phyloP scores from a whole-genome alignment of 2,113 vertebrate species.

The Callospermophilus lateralis region DNA sequence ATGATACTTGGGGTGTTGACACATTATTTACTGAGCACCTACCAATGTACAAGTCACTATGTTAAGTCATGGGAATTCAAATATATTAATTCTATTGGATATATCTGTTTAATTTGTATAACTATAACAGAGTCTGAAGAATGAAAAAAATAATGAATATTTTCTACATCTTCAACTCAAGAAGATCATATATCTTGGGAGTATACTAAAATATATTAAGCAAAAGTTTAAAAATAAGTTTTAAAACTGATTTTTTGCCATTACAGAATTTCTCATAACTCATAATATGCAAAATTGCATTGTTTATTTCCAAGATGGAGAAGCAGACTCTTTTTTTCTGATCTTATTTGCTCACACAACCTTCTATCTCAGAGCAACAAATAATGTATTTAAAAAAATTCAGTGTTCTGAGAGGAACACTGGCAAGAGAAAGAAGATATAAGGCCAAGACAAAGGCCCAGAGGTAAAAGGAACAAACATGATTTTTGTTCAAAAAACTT shows the following conservation, averaged over 20 bases:
- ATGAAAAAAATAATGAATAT: background rate
- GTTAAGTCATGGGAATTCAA: background rate
- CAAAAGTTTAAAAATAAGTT: slow-evolving; percentile 6
- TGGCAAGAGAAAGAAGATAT: background rate
- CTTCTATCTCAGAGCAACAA: background rate
- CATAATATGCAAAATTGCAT: background rate
- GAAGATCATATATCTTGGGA: background rate
- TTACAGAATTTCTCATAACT: background rate
- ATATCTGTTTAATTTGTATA: background rate
- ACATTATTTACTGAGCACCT: background rate
- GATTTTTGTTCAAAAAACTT: background rate
- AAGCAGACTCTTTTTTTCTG: background rate
- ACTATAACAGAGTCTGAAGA: background rate
- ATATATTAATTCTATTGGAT: background rate
- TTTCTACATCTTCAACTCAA: background rate
- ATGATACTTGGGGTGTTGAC: background rate
- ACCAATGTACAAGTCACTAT: background rate
- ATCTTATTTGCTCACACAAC: background rate
- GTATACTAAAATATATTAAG: background rate
- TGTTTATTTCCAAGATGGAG: background rate
- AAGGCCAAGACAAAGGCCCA: background rate
- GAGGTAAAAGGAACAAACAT: background rate
- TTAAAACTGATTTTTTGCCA: background rate
- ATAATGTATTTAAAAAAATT: background rate
- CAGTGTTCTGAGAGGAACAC: background rate